Base-by-base conservation (phyloP, 2,888 invertebrate genomes). In the Choreutis nemorana region DNA sequence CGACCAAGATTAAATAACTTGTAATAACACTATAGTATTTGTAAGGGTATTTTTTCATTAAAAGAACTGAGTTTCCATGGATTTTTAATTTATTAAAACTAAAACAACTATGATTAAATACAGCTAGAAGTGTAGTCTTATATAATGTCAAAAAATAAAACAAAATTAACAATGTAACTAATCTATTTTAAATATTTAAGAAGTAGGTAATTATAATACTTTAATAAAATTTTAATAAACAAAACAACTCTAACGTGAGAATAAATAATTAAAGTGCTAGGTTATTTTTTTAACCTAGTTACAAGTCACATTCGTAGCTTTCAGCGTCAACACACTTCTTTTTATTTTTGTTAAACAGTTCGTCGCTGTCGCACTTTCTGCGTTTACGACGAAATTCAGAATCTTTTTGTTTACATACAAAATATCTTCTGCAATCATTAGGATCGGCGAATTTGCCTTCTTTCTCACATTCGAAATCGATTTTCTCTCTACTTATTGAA, bases 371-470 rank as follows among this genome's bases (percentile, higher is more conserved):
- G 41, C 82, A 82, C 37, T 55, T 61, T 44, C 68, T 79, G 30
- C 50, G 53, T 37, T 56, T 64, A 26, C 54, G 50, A 4, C 63
- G 58, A 36, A 52, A 58, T 28, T 50, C 49, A 10, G 49, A 44
- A 34, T 52, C 61, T 8, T 48, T 49, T 16, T 41, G 53, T 42
- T 56, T 57, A 44, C 82, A 83, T 22, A 57, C 44, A 32, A 73
- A 81, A 50, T 80, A 83, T 42, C 64, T 64, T 32, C 51, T 62
- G 35, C 79, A 78, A 42, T 68, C 58, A 15, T 53, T 48, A 25
- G 61, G 51, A 33, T 71, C 52, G 2, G 65, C 53, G 40, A 68
- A 78, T 31, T 52, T 58, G 2, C 79, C 79, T 37, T 50, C 53
- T 33, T 61, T 40, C 10, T 42, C 36, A 42, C 79, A 79, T 35